Conservation (phyloP, 2,888 invertebrate species). For the Hydroisotoma schaefferi region DNA sequence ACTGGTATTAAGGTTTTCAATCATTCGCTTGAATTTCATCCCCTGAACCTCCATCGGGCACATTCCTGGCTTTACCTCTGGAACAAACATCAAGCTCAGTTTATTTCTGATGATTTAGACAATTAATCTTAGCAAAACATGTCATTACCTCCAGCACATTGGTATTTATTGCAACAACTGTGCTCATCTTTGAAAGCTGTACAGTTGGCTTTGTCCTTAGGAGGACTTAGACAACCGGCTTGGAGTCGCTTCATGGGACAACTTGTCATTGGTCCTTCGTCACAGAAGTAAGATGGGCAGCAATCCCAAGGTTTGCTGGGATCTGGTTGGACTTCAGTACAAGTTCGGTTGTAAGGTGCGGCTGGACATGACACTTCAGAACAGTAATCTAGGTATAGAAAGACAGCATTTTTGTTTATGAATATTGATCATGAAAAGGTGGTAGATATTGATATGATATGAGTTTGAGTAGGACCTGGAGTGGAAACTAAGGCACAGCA, state of each 20-base stretch:
- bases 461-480: conserved; percentile 20
- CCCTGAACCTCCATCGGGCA: conserved; percentile 33
- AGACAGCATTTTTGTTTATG: no score
- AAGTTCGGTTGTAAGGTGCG: conserved; percentile 41
- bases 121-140: background rate
- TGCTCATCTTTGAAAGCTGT: conserved; percentile 34
- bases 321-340: conserved; percentile 29
- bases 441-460: background rate
- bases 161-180: conserved; percentile 42
- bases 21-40: conserved; percentile 22
- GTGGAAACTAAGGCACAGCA: conserved; percentile 31
- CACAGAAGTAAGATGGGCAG: conserved; percentile 36
- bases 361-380: conserved; percentile 31
- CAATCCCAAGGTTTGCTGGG: conserved; percentile 31
- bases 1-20: conserved; percentile 20
- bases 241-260: conserved; percentile 34
- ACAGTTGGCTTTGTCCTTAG: conserved; percentile 35
- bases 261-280: background rate
- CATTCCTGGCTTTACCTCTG: conserved; percentile 31
- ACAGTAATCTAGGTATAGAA: conserved; percentile 32
- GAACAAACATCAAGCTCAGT: no score
- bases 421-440: background rate
- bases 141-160: conserved; percentile 33
- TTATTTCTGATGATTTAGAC: no score
- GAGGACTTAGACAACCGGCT: conserved; percentile 33